phyloP scores from a whole-genome alignment of 2,888 invertebrate species.

The Empis livida region DNA sequence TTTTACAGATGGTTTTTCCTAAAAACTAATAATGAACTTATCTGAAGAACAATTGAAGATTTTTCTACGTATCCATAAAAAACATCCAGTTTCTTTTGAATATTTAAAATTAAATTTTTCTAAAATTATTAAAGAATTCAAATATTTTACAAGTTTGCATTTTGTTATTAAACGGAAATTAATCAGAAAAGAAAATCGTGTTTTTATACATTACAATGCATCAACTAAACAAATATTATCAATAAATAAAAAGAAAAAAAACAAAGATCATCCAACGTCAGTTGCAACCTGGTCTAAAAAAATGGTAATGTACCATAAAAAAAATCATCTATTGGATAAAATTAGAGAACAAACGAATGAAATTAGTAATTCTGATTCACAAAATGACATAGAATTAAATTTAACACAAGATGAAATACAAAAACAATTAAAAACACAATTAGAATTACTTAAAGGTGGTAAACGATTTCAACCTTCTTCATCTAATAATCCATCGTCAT shows the following conservation, averaged over 20 bases:
- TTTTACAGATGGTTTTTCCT: too few species aligned
- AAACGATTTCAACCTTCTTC: constrained; percentile 15
- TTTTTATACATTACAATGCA: background rate
- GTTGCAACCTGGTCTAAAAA: constrained; percentile 3
- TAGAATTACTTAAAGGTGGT: constrained; percentile 25
- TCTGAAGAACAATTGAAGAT: background rate
- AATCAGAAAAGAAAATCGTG: background rate
- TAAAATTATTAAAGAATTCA: background rate
- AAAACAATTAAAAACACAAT: constrained; percentile 28
- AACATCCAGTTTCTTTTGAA: background rate
- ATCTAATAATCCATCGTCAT: too few species aligned
- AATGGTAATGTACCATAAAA: constrained; percentile 2
- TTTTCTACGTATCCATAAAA: background rate
- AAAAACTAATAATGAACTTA: background rate
- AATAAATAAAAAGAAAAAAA: background rate
- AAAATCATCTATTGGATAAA: background rate
- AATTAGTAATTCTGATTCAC: background rate
- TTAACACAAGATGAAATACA: constrained; percentile 22
- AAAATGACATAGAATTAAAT: background rate
- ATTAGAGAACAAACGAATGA: background rate
- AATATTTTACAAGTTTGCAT: background rate
- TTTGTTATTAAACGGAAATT: background rate
- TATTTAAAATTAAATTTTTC: background rate
- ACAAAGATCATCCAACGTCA: background rate
- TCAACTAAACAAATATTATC: background rate